Evolutionary conservation across 2,113 vertebrate genomes (phyloP), one percentile per base, ranked within the genome.

Genomic region (Pseudopipra pipra): DNA sequence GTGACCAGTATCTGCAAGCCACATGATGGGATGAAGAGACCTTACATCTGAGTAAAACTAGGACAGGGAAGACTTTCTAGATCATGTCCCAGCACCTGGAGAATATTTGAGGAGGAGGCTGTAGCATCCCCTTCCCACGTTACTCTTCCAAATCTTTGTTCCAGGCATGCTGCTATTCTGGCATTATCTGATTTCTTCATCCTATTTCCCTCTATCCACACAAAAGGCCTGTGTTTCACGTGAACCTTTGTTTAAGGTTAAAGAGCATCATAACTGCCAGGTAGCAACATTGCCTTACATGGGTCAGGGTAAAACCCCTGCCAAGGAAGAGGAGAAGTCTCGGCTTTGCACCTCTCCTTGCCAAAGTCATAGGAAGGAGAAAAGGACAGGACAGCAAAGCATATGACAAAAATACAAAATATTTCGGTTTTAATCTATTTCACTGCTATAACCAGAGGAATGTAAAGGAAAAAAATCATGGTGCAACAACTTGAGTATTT

Each of bases 211-310:
- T 84, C 47, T 82, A 16, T 30, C 91, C 86, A 76, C 73, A 94
- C 88, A 96, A 94, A 91, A 81, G 71, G 23, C 56, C 61, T 84
- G 59, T 96, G 95, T 93, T 94, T 92, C 73, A 49, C 11, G 13
- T 1, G 3, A 78, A 79, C 41, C 31, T 92, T 92, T 94, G 49
- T 85, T 90, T 89, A 80, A 96, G 81, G 87, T 39, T 91, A 49
- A 85, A 79, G 70, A 92, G 54, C 84, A 78, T 70, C 86, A 4
- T 52, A 90, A 85, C 63, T 78, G 81, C 73, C 93, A 95, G 89
- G 86, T 67, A 76, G 80, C 62, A 86, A 37, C 35, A 39, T 4
- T 71, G 84, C 35, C 30, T 74, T 76, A 35, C 3, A 4, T 0
- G 0, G 25, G 51, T 70, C 63, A 51, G 28, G 31, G 52, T 70